Base-by-base conservation (phyloP, 2,888 invertebrate genomes). In the Trachelus iudaicus region DNA sequence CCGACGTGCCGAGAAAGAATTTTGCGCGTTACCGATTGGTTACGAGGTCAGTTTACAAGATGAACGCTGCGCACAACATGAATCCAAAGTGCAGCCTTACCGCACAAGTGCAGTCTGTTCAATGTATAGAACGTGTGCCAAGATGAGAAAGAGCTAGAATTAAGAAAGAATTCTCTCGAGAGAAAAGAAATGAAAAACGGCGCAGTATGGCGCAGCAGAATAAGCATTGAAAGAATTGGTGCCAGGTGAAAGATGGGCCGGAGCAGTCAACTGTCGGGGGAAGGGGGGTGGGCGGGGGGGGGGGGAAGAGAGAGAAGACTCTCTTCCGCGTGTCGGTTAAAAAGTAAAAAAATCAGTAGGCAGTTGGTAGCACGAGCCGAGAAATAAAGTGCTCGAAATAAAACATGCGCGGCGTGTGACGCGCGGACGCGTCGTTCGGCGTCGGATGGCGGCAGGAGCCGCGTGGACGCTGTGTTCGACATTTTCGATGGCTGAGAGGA, bases 161-260 rank as follows among this genome's bases (percentile, higher is more conserved):
- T 15, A 40, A 40, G 31, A 71, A 71, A 71, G 33, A 71, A 71
- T 31, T 71, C 31, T 73, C 35, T 77, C 76, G 31, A 74, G 77
- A 34, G 69, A 75, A 75, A 35, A 76, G 34, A 75, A 40, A 73
- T n/a, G 68, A 69, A 37, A 73, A 73, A 75, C 33, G 71, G 71
- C 71, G 71, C 30, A 6, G 30, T 31, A 33, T 15, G 71, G 71
- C 33, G 71, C 33, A 30, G 71, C 31, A 71, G 31, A 31, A 33
- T 33, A 71, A 33, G 33, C 33, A 71, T 33, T 71, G 30, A 33
- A 33, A 71, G 71, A 33, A 31, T 33, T 30, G 71, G 71, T 30
- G 71, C 11, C 71, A 71, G 33, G 71, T 71, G 33, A 71, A 33
- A 31, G 71, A 71, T 71, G 71, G 71, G 71, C 15, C 71, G n/a